Evolutionary conservation across 2,888 invertebrate genomes (phyloP), one percentile per base, ranked within the genome.

Genomic region (Meliscaeva auricollis): DNA sequence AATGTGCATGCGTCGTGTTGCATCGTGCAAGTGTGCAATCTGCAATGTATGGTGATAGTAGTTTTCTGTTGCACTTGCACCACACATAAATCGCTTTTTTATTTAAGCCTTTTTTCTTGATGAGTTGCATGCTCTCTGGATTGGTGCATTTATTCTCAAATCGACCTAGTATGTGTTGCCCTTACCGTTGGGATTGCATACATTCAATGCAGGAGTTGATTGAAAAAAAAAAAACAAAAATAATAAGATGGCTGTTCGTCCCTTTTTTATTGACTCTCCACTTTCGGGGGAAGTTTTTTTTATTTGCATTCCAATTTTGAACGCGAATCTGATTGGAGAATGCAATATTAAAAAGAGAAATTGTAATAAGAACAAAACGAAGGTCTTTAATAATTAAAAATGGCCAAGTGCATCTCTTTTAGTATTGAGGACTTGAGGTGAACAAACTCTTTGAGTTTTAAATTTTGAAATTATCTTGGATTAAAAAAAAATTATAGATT

Each of bases 1-100:
- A 78, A 60, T 74, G 83, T 84, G 79, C 84, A 84, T 84, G 84
- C 84, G 84, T 84, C 80, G 52, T 60, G 69, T 69, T 84, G 84
- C 82, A 82, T 73, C 46, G 72, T 60, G 72, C 80, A 79, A 73
- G 83, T 83, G 74, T 84, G 80, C 79, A 84, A 46, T 26, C 26
- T 38, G 35, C 35, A 38, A 38, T 38, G 8, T 38, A 38, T n/a
- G n/a, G n/a, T n/a, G n/a, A 8, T 32, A 41, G 56, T 35, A 58
- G 46, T 30, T 58, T 13, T 32, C 30, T 35, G 66, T 50, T 66
- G 66, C 50, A 38, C 48, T 64, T 84, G 80, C 84, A 75, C 48
- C 32, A 32, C 26, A 70, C 22, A 56, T 32, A 30, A 50, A 11
- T 38, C 38, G 4, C 48, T 11, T 7, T 64, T 58, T 20, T 20